phyloP scores from a whole-genome alignment of 2,797 vertebrate species.

The Helarctos malayanus region DNA sequence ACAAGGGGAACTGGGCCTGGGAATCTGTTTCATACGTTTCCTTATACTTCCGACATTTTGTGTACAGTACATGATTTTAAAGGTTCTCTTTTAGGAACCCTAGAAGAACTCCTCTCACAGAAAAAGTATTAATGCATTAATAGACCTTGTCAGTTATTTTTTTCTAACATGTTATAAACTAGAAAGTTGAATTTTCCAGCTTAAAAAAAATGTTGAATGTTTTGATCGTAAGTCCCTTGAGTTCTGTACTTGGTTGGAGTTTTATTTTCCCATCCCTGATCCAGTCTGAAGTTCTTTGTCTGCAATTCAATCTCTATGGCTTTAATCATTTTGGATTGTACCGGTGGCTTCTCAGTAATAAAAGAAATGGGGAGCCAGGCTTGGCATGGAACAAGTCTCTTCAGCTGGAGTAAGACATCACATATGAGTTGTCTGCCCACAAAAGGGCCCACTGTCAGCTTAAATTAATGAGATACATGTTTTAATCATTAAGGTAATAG shows the following conservation, averaged over 20 bases:
- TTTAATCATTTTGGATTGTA: slow-evolving; percentile 88
- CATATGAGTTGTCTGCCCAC: slow-evolving; percentile 75
- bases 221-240: slow-evolving; percentile 87
- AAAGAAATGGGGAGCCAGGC: slow-evolving; percentile 67
- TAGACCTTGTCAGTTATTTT: slow-evolving; percentile 76
- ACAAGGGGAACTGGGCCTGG: background rate
- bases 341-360: slow-evolving; percentile 81
- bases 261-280: slow-evolving; percentile 87
- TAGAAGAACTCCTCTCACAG: slow-evolving; percentile 76
- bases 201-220: slow-evolving; percentile 82
- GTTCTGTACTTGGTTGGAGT: slow-evolving; percentile 80
- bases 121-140: slow-evolving; percentile 82
- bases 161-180: slow-evolving; percentile 53
- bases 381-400: slow-evolving; percentile 61
- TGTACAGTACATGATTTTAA: slow-evolving; percentile 73
- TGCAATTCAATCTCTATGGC: slow-evolving; percentile 87
- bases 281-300: slow-evolving; percentile 87
- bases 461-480: slow-evolving; percentile 81
- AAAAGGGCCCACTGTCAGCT: slow-evolving; percentile 76
- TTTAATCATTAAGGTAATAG: slow-evolving; percentile 81
- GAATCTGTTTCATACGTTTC: background rate
- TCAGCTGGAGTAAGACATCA: slow-evolving; percentile 77
- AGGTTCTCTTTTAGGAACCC: slow-evolving; percentile 23
- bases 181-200: slow-evolving; percentile 65
- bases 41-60: slow-evolving; percentile 45